Evolutionary conservation across 1,140 invertebrate genomes (phyloP), one percentile per base, ranked within the genome.

Genomic region (Pogonomyrmex californicus): DNA sequence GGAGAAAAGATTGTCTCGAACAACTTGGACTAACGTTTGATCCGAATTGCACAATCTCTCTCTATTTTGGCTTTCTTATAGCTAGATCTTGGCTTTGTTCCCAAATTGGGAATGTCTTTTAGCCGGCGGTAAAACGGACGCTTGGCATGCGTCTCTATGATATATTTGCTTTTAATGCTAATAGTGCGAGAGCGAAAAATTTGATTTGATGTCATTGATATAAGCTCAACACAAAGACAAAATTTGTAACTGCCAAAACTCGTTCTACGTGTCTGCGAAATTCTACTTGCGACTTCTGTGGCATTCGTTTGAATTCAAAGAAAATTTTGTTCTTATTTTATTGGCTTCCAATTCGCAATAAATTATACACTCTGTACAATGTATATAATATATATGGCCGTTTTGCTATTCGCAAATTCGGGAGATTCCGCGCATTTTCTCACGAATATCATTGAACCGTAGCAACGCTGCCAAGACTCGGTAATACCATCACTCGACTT

Each of bases 51-150:
- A 49, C 85, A 92, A 92, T 86, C 79, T 49, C 79, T 49, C 83
- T 91, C 89, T 92, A 91, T 92, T 92, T 92, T 85, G 58, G 87
- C 86, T 88, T 86, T 91, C 76, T 86, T 86, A 88, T 85, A 51
- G 73, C 88, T 76, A 88, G 63, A 75, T 85, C 62, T 92, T 92
- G 92, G 92, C 92, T 79, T 83, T 86, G 90, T 91, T 92, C 87
- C 92, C 91, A 83, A 89, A 89, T 89, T 89, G 85, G 86, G 79
- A 88, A 88, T 88, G 87, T 68, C 70, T 63, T 88, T 91, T 81
- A 75, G 47, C 23, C 63, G 30, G n/a, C 49, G 38, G 23, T 44
- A 33, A 41, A 76, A 70, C 10, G 62, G 51, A 87, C 30, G 44
- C n/a, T 49, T 51, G 14, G 66, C 47, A 36, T 51, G 47, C 47